These are phyloP conservation scores for Eupeodes corollae DNA, from an alignment of 1,140 invertebrate genomes.

Conservation along the genomic window DNA sequence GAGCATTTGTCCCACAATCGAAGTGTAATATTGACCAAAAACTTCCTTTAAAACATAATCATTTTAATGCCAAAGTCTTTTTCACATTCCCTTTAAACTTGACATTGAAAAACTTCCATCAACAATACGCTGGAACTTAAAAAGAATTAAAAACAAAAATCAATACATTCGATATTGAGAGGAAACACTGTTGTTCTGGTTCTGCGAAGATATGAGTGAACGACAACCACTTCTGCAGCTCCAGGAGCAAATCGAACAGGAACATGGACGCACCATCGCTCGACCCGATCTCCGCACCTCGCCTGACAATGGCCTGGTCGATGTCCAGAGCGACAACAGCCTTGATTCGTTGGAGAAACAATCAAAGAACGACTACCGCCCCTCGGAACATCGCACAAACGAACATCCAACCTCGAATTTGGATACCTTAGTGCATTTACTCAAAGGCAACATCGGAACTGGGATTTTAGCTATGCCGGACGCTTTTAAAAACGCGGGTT, in stretches of 20 bases:
- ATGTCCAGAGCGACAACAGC: conserved; percentile 33
- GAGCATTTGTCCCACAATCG: too few species aligned
- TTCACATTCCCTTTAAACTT: not conserved
- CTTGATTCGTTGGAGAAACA: not conserved
- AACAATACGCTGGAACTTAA: too few species aligned
- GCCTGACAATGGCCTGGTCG: conserved; percentile 35
- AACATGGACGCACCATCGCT: conserved; percentile 8
- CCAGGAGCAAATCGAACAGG: conserved; percentile 15
- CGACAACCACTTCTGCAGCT: conserved; percentile 38
- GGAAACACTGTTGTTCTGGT: too few species aligned
- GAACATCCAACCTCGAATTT: conserved; percentile 70
- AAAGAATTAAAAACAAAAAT: not conserved
- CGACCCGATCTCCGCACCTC: conserved; percentile 29
- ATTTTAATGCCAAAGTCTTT: not conserved
- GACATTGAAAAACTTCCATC: not conserved
- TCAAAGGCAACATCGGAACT: conserved; percentile 76
- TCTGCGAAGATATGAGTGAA: conserved; percentile 32
- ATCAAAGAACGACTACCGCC: conserved; percentile 43
- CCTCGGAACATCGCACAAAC: conserved; percentile 50
- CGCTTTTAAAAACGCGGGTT: conserved; percentile 70
- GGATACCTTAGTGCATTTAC: conserved; percentile 66
- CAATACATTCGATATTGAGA: not conserved
- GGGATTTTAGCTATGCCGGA: conserved; percentile 78
- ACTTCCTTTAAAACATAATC: too few species aligned
- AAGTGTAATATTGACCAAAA: too few species aligned